Evolutionary conservation across 2,113 vertebrate species (phyloP).

Genomic region (Pedetes capensis): DNA sequence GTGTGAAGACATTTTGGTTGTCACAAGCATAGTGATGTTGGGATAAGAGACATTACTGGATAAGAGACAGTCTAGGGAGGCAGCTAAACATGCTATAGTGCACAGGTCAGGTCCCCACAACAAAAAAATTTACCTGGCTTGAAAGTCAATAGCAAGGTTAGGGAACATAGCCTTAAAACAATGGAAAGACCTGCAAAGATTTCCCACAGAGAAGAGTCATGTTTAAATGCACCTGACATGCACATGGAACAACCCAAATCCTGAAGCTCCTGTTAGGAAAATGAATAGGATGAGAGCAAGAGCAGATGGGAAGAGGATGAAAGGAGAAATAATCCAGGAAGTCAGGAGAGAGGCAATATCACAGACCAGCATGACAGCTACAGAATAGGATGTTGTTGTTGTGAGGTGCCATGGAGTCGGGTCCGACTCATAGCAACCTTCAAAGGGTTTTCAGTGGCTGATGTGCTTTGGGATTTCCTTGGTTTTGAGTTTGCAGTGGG

Average conservation of each 20-base stretch:
- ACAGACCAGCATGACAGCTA: fast-evolving
- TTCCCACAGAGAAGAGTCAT: neutral
- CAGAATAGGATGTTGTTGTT: neutral
- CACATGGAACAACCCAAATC: too few relatives aligned
- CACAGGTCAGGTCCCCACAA: neutral
- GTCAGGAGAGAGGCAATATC: neutral
- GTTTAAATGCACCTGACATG: neutral
- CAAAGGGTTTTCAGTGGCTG: too few relatives aligned
- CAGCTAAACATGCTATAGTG: neutral
- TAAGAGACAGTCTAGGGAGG: neutral
- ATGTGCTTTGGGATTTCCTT: too few relatives aligned
- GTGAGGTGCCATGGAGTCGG: too few relatives aligned
- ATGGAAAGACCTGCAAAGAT: neutral
- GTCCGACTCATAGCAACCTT: too few relatives aligned
- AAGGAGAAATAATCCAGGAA: neutral
- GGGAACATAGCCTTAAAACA: neutral
- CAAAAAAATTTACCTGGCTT: neutral
- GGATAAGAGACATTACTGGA: too few relatives aligned
- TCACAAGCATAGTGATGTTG: too few relatives aligned
- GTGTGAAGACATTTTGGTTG: neutral
- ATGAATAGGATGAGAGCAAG: neutral
- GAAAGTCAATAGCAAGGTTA: neutral
- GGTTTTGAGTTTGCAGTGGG: neutral
- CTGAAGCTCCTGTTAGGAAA: neutral
- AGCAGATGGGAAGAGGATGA: too few relatives aligned